phyloP scores from a whole-genome alignment of 2,888 invertebrate species.

The Scrobipalpa costella region DNA sequence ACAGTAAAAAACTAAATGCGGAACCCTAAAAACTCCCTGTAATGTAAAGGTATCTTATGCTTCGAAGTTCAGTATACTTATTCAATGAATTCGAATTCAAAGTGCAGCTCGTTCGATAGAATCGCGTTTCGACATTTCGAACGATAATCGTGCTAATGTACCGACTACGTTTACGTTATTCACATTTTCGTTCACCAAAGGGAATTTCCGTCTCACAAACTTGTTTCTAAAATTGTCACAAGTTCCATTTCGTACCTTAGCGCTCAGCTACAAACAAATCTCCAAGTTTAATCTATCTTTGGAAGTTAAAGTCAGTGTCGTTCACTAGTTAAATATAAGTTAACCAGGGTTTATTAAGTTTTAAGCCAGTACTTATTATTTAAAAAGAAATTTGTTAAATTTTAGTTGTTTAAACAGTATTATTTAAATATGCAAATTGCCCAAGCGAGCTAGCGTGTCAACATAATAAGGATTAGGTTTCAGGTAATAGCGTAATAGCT shows the following conservation, averaged over 20 bases:
- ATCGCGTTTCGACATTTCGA: conserved; percentile 7
- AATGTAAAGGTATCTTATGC: background rate
- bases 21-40: background rate
- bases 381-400: background rate
- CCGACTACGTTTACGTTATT: conserved; percentile 2
- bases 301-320: background rate
- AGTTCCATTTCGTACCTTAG: background rate
- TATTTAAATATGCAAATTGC: background rate
- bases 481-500: conserved; percentile 4
- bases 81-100: background rate
- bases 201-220: background rate
- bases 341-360: conserved; percentile 8
- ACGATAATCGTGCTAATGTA: conserved; percentile 17
- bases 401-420: background rate
- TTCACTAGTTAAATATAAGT: background rate
- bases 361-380: background rate
- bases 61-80: background rate
- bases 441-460: background rate
- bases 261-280: conserved; percentile 5
- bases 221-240: conserved; percentile 10
- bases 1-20: conserved; percentile 2
- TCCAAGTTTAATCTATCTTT: conserved; percentile 13
- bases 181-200: conserved; percentile 14
- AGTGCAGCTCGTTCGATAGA: background rate
- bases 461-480: conserved; percentile 4